Evolutionary conservation across 2,888 invertebrate genomes (phyloP).

Genomic region (Dasypolia templi): DNA sequence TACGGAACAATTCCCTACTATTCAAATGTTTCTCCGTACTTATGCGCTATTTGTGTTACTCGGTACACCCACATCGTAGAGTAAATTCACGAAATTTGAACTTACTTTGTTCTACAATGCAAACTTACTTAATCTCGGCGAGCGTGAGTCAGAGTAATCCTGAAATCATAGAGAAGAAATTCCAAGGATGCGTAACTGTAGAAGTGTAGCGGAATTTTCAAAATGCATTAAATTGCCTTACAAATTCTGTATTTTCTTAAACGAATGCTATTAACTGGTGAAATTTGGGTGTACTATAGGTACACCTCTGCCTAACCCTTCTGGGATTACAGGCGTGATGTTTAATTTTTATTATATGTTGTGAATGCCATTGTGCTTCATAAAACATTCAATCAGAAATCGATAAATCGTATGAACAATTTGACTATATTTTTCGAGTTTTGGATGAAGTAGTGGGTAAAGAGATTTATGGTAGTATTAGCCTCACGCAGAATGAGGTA

Average conservation of each 20-base stretch:
- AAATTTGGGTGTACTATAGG: too few species aligned
- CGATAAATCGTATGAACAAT: too few species aligned
- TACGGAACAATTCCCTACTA: not conserved
- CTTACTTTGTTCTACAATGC: slow-evolving; percentile 29
- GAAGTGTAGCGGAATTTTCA: not conserved
- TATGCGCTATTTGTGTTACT: not conserved
- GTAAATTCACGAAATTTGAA: slow-evolving; percentile 28
- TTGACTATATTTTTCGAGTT: not conserved
- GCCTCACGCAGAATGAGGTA: not conserved
- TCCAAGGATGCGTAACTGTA: not conserved
- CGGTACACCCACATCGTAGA: not conserved
- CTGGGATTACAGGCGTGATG: too few species aligned
- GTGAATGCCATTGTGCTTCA: too few species aligned
- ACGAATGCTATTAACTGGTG: too few species aligned
- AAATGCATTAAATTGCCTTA: not conserved
- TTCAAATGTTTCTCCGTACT: not conserved
- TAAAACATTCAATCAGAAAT: too few species aligned
- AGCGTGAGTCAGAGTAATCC: slow-evolving; percentile 24
- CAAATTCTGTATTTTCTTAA: too few species aligned
- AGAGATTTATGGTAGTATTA: not conserved
- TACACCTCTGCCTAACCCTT: too few species aligned
- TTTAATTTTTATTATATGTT: too few species aligned
- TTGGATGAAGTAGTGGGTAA: not conserved
- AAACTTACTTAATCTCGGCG: slow-evolving; percentile 38
- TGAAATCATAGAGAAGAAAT: slow-evolving; percentile 1